A percentile compares a stretch with the other conserved stretches of the same genome.
These are phyloP conservation scores for Peromyscus aztecus DNA, from an alignment of 2,797 vertebrate species.

Conservation along the genomic window DNA sequence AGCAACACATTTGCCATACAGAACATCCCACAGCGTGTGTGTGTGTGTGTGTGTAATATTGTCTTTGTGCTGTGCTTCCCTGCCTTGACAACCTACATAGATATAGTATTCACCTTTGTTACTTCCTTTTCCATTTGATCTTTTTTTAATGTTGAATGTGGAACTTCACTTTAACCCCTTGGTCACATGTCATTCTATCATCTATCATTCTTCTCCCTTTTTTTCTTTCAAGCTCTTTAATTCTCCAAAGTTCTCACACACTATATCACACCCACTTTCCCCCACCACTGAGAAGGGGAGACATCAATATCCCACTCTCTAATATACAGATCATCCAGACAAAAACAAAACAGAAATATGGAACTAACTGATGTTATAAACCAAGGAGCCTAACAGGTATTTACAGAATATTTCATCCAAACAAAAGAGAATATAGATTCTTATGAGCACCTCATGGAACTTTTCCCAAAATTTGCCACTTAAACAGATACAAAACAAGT, in stretches of 20 bases:
- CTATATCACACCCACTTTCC: background rate
- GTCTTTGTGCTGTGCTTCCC: background rate
- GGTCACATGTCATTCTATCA: background rate
- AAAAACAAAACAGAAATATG: background rate
- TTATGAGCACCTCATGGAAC: too few species aligned
- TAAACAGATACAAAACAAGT: too few species aligned
- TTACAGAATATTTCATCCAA: too few species aligned
- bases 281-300: background rate
- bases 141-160: background rate
- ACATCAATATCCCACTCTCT: background rate
- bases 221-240: background rate
- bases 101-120: too few species aligned
- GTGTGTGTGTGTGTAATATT: background rate
- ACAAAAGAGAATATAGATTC: too few species aligned
- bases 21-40: too few species aligned
- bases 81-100: background rate
- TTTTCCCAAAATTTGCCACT: too few species aligned
- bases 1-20: too few species aligned
- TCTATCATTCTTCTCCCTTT: background rate
- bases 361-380: background rate
- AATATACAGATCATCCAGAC: too few species aligned
- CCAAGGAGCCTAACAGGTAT: too few species aligned
- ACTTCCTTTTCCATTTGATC: background rate
- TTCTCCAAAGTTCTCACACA: background rate
- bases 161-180: background rate